Evolutionary conservation across 2,888 invertebrate genomes (phyloP).

Genomic region (Drosophila fungiperda): DNA sequence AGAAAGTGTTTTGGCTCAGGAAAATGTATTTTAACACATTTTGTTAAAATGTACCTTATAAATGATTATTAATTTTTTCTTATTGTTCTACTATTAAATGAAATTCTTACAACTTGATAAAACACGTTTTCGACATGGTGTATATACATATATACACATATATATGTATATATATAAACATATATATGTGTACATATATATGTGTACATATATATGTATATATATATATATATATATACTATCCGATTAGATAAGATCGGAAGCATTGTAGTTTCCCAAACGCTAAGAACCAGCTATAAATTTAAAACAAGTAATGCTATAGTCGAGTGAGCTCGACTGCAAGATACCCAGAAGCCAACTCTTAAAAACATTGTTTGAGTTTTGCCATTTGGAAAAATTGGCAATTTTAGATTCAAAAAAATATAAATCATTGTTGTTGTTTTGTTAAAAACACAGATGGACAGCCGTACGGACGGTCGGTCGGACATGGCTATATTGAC

Average conservation of each 20-base stretch:
- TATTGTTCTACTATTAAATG: background rate
- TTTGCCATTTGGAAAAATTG: background rate
- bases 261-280: conserved; percentile 2
- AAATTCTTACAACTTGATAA: background rate
- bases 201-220: too few relatives aligned
- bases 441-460: background rate
- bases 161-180: too few relatives aligned
- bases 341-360: background rate
- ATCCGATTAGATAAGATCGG: conserved; percentile 39
- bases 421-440: too few relatives aligned
- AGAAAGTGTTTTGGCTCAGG: background rate
- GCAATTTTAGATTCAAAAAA: background rate
- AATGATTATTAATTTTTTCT: background rate
- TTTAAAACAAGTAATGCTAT: background rate
- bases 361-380: background rate
- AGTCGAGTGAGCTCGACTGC: background rate
- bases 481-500: background rate
- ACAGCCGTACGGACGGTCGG: background rate
- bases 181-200: too few relatives aligned
- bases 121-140: background rate
- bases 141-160: background rate
- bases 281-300: conserved; percentile 30
- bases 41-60: background rate
- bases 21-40: background rate
- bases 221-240: background rate